A percentile compares a stretch with the other conserved stretches of the same genome.
Evolutionary conservation across 2,113 vertebrate species (phyloP).

Genomic region (Calyptomena viridis): DNA sequence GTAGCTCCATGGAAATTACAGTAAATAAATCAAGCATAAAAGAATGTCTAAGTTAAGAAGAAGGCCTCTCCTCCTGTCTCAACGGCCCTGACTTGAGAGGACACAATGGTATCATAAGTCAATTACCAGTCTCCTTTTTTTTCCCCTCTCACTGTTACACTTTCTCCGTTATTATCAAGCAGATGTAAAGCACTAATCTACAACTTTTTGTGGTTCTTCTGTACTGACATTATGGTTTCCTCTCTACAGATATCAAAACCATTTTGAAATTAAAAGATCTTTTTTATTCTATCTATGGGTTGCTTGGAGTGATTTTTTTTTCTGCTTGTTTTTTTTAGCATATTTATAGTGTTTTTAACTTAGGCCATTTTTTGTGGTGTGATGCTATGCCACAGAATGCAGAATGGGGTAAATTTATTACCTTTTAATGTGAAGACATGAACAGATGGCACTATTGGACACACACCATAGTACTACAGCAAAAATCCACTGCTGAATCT

Average conservation of each 20-base stretch:
- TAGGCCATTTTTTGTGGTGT: neutral
- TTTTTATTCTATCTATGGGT: neutral
- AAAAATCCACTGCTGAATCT: neutral
- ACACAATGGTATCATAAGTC: neutral
- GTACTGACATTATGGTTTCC: neutral
- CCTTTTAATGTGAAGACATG: neutral
- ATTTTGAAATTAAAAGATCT: conserved; percentile 26
- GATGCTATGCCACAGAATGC: neutral
- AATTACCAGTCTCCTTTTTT: neutral
- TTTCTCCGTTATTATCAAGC: neutral
- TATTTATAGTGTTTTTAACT: conserved; percentile 16
- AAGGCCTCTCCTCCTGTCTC: neutral
- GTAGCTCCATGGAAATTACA: neutral
- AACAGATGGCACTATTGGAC: neutral
- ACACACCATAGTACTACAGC: neutral
- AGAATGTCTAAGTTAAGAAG: neutral
- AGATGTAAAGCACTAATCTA: neutral
- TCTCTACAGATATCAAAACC: conserved; percentile 3
- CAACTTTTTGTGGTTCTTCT: neutral
- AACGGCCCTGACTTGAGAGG: neutral
- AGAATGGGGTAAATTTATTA: neutral
- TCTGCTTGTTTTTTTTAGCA: neutral
- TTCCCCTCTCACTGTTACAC: neutral
- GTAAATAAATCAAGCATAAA: neutral
- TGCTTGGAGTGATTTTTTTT: neutral